phyloP scores from a whole-genome alignment of 1,140 invertebrate species.

The Carcinoscorpius rotundicauda region DNA sequence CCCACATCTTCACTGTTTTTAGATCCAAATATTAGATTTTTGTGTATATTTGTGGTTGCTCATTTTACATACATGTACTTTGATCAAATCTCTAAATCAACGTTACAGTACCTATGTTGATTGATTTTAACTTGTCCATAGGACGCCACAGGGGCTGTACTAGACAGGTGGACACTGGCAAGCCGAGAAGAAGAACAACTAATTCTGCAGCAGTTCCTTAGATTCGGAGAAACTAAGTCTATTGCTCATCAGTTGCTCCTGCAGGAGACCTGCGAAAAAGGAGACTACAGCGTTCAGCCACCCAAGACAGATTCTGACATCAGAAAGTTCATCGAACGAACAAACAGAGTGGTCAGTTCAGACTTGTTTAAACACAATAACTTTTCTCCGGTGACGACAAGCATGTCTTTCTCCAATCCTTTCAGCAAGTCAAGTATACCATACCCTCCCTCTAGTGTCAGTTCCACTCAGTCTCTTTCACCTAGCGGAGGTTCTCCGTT shows the following conservation, averaged over 20 bases:
- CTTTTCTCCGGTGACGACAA: slow-evolving; percentile 20
- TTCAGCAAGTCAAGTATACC: too few species aligned
- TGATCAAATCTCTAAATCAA: too few species aligned
- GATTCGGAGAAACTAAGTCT: slow-evolving; percentile 67
- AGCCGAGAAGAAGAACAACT: slow-evolving; percentile 70
- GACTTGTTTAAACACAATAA: slow-evolving; percentile 26
- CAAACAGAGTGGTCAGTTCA: slow-evolving; percentile 18
- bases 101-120: too few species aligned
- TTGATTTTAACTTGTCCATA: slow-evolving; percentile 1
- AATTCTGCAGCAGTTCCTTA: slow-evolving; percentile 71
- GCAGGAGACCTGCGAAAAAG: slow-evolving; percentile 35
- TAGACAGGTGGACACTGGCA: slow-evolving; percentile 64
- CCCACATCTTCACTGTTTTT: too few species aligned
- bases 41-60: too few species aligned
- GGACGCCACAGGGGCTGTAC: slow-evolving; percentile 15
- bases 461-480: slow-evolving; percentile 22
- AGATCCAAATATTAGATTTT: too few species aligned
- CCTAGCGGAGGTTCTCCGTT: slow-evolving; percentile 19
- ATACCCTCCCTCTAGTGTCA: slow-evolving; percentile 7
- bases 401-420: too few species aligned
- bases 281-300: slow-evolving; percentile 10
- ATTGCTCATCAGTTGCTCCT: slow-evolving; percentile 66
- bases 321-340: slow-evolving; percentile 43
- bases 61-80: too few species aligned
- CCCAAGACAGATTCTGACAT: slow-evolving; percentile 38